Evolutionary conservation across 2,797 vertebrate species (phyloP).

Genomic region (Pelodytes ibericus): DNA sequence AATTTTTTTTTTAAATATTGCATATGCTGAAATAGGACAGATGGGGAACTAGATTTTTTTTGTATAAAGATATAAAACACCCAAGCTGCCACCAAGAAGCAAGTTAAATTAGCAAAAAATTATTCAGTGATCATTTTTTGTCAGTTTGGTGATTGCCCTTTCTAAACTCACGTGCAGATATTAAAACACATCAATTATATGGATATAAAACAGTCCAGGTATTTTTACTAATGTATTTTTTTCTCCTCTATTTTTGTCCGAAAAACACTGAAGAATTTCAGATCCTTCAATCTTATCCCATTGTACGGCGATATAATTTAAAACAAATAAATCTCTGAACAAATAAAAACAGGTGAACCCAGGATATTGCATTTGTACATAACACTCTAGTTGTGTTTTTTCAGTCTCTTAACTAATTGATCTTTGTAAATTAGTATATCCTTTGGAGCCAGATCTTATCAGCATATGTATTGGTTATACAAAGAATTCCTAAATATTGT

Average conservation of each 20-base stretch:
- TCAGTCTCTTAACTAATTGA: constrained; percentile 2
- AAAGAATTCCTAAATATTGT: constrained; percentile 45
- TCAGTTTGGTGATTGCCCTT: no score
- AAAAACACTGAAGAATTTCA: constrained; percentile 6
- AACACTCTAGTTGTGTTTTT: neutral
- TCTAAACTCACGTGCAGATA: neutral
- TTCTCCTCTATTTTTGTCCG: constrained; percentile 30
- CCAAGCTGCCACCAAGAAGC: no score
- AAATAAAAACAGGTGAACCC: constrained; percentile 41
- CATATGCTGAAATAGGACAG: no score
- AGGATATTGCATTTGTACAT: constrained; percentile 32
- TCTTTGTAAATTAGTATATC: constrained; percentile 36
- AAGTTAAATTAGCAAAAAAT: no score
- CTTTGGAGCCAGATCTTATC: constrained; percentile 45
- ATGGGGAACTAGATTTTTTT: no score
- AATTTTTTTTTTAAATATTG: no score
- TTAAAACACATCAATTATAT: constrained; percentile 12
- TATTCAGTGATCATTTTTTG: no score
- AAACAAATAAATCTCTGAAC: constrained; percentile 22
- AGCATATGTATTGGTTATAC: constrained; percentile 21
- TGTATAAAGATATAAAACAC: no score
- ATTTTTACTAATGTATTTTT: constrained; percentile 2
- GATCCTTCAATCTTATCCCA: constrained; percentile 10
- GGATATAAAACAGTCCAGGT: constrained; percentile 4
- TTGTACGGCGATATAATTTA: constrained; percentile 24